These are phyloP conservation scores for Paramormyrops hopkinsi DNA, from an alignment of 2,797 vertebrate genomes.

Conservation along the genomic window DNA sequence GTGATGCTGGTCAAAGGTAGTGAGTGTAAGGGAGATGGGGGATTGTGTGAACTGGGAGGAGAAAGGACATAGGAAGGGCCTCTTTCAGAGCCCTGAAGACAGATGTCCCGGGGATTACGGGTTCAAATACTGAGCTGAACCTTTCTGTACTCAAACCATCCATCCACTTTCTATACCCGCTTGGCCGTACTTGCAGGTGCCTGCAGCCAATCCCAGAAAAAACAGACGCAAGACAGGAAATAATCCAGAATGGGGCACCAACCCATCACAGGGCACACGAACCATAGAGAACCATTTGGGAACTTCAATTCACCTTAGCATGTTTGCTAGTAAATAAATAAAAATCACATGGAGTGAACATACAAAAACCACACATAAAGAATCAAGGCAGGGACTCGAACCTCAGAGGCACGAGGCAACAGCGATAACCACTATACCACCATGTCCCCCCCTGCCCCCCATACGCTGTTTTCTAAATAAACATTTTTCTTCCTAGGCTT, in stretches of 20 bases:
- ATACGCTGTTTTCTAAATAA: neutral
- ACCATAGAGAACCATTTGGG: neutral
- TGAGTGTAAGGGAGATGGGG: neutral
- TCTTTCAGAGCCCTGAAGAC: neutral
- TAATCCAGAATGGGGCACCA: neutral
- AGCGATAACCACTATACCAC: neutral
- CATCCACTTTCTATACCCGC: neutral
- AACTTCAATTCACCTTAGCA: neutral
- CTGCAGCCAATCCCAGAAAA: neutral
- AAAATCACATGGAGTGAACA: neutral
- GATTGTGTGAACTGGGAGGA: neutral
- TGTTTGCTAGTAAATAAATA: neutral
- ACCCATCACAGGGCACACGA: neutral
- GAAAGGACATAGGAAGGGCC: neutral
- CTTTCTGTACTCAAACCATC: neutral
- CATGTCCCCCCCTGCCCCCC: neutral
- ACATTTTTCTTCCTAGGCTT: neutral
- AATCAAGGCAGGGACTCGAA: neutral
- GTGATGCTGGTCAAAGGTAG: neutral
- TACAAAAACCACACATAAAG: neutral
- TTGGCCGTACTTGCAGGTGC: neutral
- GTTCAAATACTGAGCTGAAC: neutral
- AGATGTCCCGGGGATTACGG: neutral
- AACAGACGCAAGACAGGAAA: neutral
- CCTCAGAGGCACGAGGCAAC: neutral